These are phyloP conservation scores for Nycticryphes semicollaris DNA, from an alignment of 2,113 vertebrate species.

Conservation along the genomic window DNA sequence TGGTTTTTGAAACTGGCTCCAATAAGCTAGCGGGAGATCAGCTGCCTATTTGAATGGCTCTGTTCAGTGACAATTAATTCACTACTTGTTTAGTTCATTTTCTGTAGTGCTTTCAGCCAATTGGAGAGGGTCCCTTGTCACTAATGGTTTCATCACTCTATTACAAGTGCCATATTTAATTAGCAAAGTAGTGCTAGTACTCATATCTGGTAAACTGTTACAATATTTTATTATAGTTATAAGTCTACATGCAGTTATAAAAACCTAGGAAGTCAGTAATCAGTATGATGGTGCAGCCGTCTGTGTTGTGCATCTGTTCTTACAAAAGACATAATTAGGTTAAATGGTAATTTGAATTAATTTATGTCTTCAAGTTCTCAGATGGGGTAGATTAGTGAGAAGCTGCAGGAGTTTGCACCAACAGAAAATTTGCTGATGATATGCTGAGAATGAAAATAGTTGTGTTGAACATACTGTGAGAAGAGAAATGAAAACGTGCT, in stretches of 20 bases:
- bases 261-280: background rate
- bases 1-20: background rate
- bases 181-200: background rate
- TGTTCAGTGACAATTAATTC: conserved; percentile 3
- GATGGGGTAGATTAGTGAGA: background rate
- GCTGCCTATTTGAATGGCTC: background rate
- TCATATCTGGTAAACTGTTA: background rate
- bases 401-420: background rate
- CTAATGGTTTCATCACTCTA: background rate
- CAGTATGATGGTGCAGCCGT: background rate
- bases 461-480: background rate
- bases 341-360: background rate
- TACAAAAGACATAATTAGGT: background rate
- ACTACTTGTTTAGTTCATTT: conserved; percentile 11
- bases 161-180: conserved; percentile 24
- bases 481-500: background rate
- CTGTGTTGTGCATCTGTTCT: background rate
- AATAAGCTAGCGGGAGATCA: background rate
- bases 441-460: background rate
- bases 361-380: background rate
- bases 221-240: background rate
- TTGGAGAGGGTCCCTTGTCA: background rate
- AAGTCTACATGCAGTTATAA: background rate
- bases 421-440: background rate
- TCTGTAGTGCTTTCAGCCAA: background rate